Evolutionary conservation across 2,888 invertebrate species (phyloP).

Genomic region (Clanis bilineata): DNA sequence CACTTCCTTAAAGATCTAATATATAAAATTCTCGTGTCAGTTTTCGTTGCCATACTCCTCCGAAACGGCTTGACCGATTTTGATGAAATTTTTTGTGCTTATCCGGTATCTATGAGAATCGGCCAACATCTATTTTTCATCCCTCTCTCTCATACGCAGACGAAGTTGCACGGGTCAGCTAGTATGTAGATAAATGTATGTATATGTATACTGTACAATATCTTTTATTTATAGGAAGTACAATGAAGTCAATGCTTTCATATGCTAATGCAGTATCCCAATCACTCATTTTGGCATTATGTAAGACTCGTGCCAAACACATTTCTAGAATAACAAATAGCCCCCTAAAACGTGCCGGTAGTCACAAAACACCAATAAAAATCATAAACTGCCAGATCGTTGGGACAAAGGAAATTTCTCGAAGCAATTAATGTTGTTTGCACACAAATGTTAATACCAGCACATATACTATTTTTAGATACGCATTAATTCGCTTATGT

Average conservation of each 20-base stretch:
- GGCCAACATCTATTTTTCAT: too few relatives aligned
- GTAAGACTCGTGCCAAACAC: background rate
- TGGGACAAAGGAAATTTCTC: slow-evolving; percentile 35
- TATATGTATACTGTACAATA: background rate
- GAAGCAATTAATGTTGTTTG: slow-evolving; percentile 39
- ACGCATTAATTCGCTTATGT: slow-evolving; percentile 58
- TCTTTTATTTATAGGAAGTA: background rate
- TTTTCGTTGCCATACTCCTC: too few relatives aligned
- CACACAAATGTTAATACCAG: slow-evolving; percentile 40
- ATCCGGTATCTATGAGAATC: too few relatives aligned
- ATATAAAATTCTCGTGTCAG: too few relatives aligned
- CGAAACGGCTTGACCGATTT: too few relatives aligned
- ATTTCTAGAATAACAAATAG: background rate
- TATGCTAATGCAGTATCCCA: background rate
- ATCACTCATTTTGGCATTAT: background rate
- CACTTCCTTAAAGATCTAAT: too few relatives aligned
- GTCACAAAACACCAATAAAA: slow-evolving; percentile 8
- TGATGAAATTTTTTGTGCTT: too few relatives aligned
- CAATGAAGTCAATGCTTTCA: background rate
- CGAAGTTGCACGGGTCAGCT: too few relatives aligned
- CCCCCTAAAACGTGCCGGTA: too few relatives aligned
- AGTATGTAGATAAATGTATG: too few relatives aligned
- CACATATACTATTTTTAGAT: slow-evolving; percentile 59
- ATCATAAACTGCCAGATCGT: slow-evolving; percentile 23
- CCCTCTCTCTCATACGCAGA: too few relatives aligned